phyloP scores from a whole-genome alignment of 2,797 vertebrate species.

The Manis javanica region DNA sequence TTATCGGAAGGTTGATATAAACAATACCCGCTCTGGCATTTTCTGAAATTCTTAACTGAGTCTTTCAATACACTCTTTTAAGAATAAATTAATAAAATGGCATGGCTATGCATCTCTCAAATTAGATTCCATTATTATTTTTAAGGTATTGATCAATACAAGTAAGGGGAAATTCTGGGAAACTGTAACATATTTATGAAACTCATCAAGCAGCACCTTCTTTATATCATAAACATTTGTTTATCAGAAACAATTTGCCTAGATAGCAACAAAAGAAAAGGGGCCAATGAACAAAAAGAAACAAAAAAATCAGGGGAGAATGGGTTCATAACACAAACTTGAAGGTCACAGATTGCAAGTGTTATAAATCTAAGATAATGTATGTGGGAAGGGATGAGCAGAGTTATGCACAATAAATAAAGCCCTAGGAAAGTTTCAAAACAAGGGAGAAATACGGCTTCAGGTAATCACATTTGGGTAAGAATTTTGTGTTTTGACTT shows the following conservation, averaged over 20 bases:
- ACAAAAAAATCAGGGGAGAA: background rate
- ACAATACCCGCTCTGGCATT: background rate
- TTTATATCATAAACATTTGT: background rate
- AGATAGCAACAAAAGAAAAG: background rate
- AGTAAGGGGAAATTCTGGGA: background rate
- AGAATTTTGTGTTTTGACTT: background rate
- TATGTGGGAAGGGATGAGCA: background rate
- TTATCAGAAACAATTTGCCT: background rate
- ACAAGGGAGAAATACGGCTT: background rate
- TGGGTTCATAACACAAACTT: background rate
- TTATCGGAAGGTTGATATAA: background rate
- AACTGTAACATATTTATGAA: background rate
- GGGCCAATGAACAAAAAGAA: background rate
- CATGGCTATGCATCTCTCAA: background rate
- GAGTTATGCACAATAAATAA: background rate
- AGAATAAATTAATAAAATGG: background rate
- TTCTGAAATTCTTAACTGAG: conserved; percentile 36
- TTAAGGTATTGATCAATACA: background rate
- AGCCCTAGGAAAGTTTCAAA: background rate
- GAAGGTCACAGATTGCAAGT: background rate
- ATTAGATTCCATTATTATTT: background rate
- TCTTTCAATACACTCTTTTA: background rate
- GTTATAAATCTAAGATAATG: background rate
- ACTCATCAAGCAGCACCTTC: background rate
- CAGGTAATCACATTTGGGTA: background rate